Percentiles rank a stretch among this genome's conserved stretches.
phyloP scores from a whole-genome alignment of 2,888 invertebrate species.

The Drosophila birchii region DNA sequence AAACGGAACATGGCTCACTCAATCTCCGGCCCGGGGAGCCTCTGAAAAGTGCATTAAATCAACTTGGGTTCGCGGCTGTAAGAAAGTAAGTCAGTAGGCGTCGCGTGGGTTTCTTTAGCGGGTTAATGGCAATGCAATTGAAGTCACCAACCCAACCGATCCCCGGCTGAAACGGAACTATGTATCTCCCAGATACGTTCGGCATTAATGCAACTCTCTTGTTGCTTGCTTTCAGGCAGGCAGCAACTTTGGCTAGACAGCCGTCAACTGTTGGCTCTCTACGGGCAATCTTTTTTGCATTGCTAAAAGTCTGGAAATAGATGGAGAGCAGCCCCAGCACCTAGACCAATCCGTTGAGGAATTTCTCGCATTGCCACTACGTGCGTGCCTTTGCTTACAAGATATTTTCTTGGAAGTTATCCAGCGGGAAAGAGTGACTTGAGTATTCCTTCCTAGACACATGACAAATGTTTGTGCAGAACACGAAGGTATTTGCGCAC shows the following conservation, averaged over 20 bases:
- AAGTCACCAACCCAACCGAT: constrained; percentile 26
- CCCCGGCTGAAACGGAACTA: constrained; percentile 73
- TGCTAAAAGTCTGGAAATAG: constrained; percentile 20
- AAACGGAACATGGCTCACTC: constrained; percentile 35
- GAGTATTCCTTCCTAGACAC: constrained; percentile 23
- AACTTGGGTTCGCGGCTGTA: constrained; percentile 29
- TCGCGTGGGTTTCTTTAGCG: constrained; percentile 53
- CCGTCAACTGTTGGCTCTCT: constrained; percentile 22
- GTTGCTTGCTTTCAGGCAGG: constrained; percentile 35
- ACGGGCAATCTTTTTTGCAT: constrained; percentile 35
- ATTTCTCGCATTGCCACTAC: constrained; percentile 61
- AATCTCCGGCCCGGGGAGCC: constrained; percentile 15
- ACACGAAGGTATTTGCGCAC: constrained; percentile 24
- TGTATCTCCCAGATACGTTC: constrained; percentile 33
- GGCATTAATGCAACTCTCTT: constrained; percentile 67
- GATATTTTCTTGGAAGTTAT: constrained; percentile 68
- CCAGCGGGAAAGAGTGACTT: constrained; percentile 35
- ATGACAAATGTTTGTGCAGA: constrained; percentile 48
- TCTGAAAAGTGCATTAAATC: constrained; percentile 45
- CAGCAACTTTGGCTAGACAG: constrained; percentile 57
- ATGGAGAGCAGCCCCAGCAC: constrained; percentile 15
- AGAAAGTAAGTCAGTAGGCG: constrained; percentile 77
- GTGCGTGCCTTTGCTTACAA: constrained; percentile 60
- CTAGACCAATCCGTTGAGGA: constrained; percentile 53
- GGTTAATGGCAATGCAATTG: constrained; percentile 54